Base-by-base conservation (phyloP, 2,888 invertebrate species). In the Colostygia pectinataria region DNA sequence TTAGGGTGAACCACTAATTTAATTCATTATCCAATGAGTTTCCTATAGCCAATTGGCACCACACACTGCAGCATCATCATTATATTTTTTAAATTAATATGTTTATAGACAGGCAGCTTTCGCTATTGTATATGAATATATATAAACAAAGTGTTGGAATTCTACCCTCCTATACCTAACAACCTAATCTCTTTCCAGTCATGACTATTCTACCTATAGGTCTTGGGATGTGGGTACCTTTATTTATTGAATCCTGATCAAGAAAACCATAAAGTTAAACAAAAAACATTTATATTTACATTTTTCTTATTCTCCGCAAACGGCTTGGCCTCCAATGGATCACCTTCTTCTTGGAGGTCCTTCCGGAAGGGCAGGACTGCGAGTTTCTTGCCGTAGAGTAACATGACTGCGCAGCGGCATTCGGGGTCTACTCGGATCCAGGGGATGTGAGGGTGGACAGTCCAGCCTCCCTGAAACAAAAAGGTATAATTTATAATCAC, bases 351-450 rank as follows among this genome's bases (percentile, higher is more conserved):
- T 9, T 40, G 44, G 3, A 50, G 93, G 67, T 98, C 98, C 67
- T 97, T 94, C 15, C 97, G 91, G 79, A 99, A 99, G 0, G 99
- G 99, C 39, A 99, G 80, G 18, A 99, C 96, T 0, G 98, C 98
- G 32, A 99, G 90, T 74, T 98, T 97, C 63, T 95, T 93, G 0
- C 98, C 98, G 74, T 98, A 99, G 4, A 98, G 94, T 43, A 99
- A 90, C 97, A 99, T 97, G 0, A 98, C 98, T 1, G 98, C 98
- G 90, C 99, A 99, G 27, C 99, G 92, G 53, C 95, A 95, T 72
- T 99, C 98, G 0, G 99, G 99, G 88, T 99, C 99, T 0, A 98
- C 97, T 36, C 97, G 89, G 9, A 98, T 94, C 77, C 96, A 93
- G 0, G 97, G 96, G 53, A 96, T 94, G 68, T 95, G 94, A 45